Percentiles rank a stretch among this genome's conserved stretches.
phyloP scores from a whole-genome alignment of 2,888 invertebrate species.

The Apantesis nais region DNA sequence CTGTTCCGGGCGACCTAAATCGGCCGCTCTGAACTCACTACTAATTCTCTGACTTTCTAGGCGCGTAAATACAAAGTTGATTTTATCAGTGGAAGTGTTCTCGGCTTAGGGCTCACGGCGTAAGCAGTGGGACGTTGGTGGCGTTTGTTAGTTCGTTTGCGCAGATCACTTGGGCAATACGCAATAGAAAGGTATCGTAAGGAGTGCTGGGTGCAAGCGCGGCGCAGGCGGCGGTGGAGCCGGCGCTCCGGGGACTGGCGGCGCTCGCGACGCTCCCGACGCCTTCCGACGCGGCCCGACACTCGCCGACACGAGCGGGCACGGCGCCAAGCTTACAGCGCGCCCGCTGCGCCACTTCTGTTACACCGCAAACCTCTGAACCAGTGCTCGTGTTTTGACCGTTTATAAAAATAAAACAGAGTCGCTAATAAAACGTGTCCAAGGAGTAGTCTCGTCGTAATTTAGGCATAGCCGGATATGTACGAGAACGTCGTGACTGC shows the following conservation, averaged over 20 bases:
- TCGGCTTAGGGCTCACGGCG: constrained; percentile 34
- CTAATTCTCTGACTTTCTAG: constrained; percentile 61
- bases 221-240: constrained; percentile 73
- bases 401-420: constrained; percentile 74
- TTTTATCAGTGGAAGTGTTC: constrained; percentile 45
- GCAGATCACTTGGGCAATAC: constrained; percentile 23
- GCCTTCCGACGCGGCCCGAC: constrained; percentile 76
- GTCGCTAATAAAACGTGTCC: constrained; percentile 60
- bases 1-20: constrained; percentile 84
- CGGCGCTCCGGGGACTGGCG: constrained; percentile 78
- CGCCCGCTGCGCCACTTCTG: constrained; percentile 72
- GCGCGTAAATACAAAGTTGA: constrained; percentile 53
- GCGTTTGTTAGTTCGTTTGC: constrained; percentile 28
- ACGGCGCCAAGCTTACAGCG: constrained; percentile 68
- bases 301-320: constrained; percentile 74
- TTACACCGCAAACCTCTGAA: constrained; percentile 71
- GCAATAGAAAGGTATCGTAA: constrained; percentile 28
- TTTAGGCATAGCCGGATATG: constrained; percentile 30
- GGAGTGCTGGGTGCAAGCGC: constrained; percentile 29
- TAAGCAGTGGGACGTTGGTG: constrained; percentile 13
- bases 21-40: constrained; percentile 66
- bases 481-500: constrained; percentile 28
- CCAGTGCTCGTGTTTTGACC: constrained; percentile 56
- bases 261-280: constrained; percentile 56
- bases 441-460: constrained; percentile 47